Conservation (phyloP, 2,113 vertebrate species). For the Microtus pennsylvanicus region DNA sequence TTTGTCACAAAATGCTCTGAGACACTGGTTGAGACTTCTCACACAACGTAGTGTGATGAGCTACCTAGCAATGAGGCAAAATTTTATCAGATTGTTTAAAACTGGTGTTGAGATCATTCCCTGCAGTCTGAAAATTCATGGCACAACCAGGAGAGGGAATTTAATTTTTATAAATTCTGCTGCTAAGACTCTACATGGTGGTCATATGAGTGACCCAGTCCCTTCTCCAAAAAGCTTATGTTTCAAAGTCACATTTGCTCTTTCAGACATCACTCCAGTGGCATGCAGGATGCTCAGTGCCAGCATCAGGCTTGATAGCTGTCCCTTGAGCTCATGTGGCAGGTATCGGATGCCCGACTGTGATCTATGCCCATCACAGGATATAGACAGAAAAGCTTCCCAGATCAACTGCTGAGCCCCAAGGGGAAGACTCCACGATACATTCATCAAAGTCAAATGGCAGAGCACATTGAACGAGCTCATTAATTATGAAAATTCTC, state of each 20-base stretch:
- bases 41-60: neutral
- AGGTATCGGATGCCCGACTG: conserved; percentile 79
- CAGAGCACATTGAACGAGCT: conserved; percentile 89
- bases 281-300: conserved; percentile 72
- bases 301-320: conserved; percentile 78
- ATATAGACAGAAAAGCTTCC: conserved; percentile 87
- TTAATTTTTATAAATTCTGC: neutral
- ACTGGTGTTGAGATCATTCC: neutral
- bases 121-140: neutral
- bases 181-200: neutral
- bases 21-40: neutral
- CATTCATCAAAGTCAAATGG: conserved; percentile 90
- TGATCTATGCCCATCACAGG: conserved; percentile 84
- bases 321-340: conserved; percentile 54
- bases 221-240: neutral
- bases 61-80: neutral
- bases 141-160: neutral
- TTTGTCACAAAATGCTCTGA: conserved; percentile 13
- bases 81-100: neutral
- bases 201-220: neutral
- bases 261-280: neutral
- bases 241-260: neutral
- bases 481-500: conserved; percentile 92
- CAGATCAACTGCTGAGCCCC: conserved; percentile 87
- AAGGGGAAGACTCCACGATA: conserved; percentile 84